Evolutionary conservation across 2,888 invertebrate species (phyloP).

Genomic region (Cistogaster globosa): DNA sequence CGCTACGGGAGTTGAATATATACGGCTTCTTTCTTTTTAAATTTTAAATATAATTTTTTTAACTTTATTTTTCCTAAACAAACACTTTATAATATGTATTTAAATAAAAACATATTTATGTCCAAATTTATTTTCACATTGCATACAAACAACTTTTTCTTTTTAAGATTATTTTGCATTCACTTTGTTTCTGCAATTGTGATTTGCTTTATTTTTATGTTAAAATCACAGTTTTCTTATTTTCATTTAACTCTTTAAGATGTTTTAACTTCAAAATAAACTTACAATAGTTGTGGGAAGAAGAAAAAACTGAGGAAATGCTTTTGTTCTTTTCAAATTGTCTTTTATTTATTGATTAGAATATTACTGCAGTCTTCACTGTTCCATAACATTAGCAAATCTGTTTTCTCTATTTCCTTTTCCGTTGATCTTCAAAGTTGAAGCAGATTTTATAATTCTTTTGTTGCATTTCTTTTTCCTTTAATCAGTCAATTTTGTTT

Average conservation of each 20-base stretch:
- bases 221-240: not conserved
- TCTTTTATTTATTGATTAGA: constrained; percentile 61
- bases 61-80: no score
- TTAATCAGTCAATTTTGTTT: not conserved
- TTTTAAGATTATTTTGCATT: not conserved
- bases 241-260: constrained; percentile 16
- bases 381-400: constrained; percentile 66
- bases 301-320: not conserved
- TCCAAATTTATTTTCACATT: constrained; percentile 20
- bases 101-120: no score
- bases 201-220: not conserved
- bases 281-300: not conserved
- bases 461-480: constrained; percentile 11
- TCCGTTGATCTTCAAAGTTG: constrained; percentile 1
- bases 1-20: no score
- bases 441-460: constrained; percentile 5
- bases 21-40: no score
- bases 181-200: not conserved
- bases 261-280: constrained; percentile 16
- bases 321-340: constrained; percentile 28
- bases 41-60: no score
- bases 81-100: no score
- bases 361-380: constrained; percentile 67
- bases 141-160: constrained; percentile 11
- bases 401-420: constrained; percentile 26